Evolutionary conservation across 2,797 vertebrate species (phyloP).

Genomic region (Tadarida brasiliensis): DNA sequence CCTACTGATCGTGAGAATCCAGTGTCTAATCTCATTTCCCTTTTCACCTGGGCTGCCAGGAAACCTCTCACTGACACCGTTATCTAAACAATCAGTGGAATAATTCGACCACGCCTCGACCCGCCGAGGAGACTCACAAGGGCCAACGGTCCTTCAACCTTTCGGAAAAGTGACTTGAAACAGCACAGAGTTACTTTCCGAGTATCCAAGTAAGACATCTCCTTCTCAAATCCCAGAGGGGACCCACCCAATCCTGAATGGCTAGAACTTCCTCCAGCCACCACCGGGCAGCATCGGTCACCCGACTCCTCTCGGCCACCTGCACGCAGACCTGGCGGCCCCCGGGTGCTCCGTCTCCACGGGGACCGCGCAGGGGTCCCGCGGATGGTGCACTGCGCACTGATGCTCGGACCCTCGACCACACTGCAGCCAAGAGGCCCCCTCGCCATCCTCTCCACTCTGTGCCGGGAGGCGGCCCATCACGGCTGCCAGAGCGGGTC

Average conservation of each 20-base stretch:
- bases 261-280: fast-evolving
- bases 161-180: not conserved
- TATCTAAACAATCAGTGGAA: not conserved
- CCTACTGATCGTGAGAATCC: not conserved
- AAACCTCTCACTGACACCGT: not conserved
- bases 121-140: conserved; percentile 31
- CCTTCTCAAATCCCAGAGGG: not conserved
- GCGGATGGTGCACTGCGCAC: not conserved
- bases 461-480: fast-evolving
- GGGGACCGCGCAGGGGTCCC: not conserved
- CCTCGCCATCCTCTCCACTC: not conserved
- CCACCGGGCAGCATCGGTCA: not conserved
- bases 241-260: too few relatives aligned
- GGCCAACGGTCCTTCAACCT: conserved; percentile 57
- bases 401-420: not conserved
- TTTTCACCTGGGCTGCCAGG: conserved; percentile 12
- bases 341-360: not conserved
- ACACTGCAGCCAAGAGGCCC: not conserved
- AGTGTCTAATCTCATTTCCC: not conserved
- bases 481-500: too few relatives aligned
- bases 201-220: not conserved
- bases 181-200: not conserved
- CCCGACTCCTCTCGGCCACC: not conserved
- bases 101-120: conserved; percentile 42
- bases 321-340: not conserved